Percentiles rank a stretch among this genome's conserved stretches.
Conservation (phyloP, 2,797 vertebrate species). For the Menidia menidia region DNA sequence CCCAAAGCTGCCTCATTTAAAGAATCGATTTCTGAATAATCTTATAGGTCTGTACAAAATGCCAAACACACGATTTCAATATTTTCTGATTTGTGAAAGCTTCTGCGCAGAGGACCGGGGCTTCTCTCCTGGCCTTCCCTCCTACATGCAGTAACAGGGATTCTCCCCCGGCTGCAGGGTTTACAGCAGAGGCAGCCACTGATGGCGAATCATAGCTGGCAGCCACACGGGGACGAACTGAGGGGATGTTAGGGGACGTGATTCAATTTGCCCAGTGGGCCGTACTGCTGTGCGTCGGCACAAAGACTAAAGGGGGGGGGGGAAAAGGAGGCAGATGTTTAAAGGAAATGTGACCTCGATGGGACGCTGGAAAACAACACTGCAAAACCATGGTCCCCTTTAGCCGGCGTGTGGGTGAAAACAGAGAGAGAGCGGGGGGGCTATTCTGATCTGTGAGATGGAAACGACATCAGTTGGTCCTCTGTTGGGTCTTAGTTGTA, state of each 20-base stretch:
- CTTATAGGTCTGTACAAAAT: slow-evolving; percentile 77
- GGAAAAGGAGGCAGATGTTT: slow-evolving; percentile 43
- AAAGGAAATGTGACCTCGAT: slow-evolving; percentile 58
- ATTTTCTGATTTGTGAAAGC: slow-evolving; percentile 56
- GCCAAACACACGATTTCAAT: slow-evolving; percentile 65
- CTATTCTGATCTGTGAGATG: slow-evolving; percentile 50
- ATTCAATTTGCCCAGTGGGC: slow-evolving; percentile 60
- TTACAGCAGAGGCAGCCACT: slow-evolving; percentile 59
- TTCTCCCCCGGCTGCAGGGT: slow-evolving; percentile 50
- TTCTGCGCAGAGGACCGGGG: slow-evolving; percentile 37
- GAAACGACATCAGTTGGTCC: slow-evolving; percentile 81
- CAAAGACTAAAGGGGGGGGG: slow-evolving; percentile 42
- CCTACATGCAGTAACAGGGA: slow-evolving; percentile 72
- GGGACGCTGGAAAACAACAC: slow-evolving; percentile 74
- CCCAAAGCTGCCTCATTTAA: slow-evolving; percentile 76
- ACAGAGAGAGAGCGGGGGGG: slow-evolving; percentile 67
- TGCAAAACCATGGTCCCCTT: slow-evolving; percentile 74
- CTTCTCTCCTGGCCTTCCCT: slow-evolving; percentile 61
- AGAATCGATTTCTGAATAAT: slow-evolving; percentile 67
- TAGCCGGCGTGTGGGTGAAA: slow-evolving; percentile 52
- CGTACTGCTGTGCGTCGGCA: slow-evolving; percentile 52
- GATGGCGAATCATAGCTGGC: slow-evolving; percentile 61
- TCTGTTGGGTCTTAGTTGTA: slow-evolving; percentile 75
- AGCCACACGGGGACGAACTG: slow-evolving; percentile 55
- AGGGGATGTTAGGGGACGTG: slow-evolving; percentile 29